Base-by-base conservation (phyloP, 2,888 invertebrate genomes). In the Platycheirus albimanus region DNA sequence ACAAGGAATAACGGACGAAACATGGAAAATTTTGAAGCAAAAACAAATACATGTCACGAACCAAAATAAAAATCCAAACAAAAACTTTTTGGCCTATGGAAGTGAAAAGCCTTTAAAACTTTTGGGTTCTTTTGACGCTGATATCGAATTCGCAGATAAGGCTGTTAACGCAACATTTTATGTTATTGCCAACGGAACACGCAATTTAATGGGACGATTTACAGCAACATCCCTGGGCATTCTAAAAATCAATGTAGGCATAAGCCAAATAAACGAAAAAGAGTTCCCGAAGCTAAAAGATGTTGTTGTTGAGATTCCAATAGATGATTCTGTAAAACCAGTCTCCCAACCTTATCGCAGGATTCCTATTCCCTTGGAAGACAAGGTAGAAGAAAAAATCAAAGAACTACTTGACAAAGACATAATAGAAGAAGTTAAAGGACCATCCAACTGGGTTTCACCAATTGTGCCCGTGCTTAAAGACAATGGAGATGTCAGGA, bases 21-120 rank as follows among this genome's bases (percentile, higher is more conserved):
- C 43, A 43, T 43, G 43, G 43, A 10, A 47, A n/a, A 11, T 47
- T 47, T 47, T 47, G 47, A 47, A 47, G 20, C 19, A 11, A n/a
- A 47, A 47, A n/a, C n/a, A 38, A n/a, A 11, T 38, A n/a, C 38
- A 38, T n/a, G 43, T 45, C 3, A 43, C 28, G 13, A 61, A 45
- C 41, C 43, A 43, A 4, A 28, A 24, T 43, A 43, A 11, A 45
- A 61, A 28, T 30, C 58, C 58, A 30, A 61, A 61, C 13, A 61
- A 61, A 43, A 61, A 61, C 43, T 61, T 28, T 8, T 43, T 61
- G 17, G 58, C 58, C 8, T 61, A 61, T 43, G 58, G 43, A 28
- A 61, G 43, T 61, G 17, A 61, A 43, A 10, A 43, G 7, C 28
- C 58, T 43, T 43, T 61, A 15, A 11, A 61, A 61, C 15, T 61